Percentiles rank a stretch among this genome's conserved stretches.
These are phyloP conservation scores for Asteroscopus sphinx DNA, from an alignment of 2,888 invertebrate genomes.

Conservation along the genomic window DNA sequence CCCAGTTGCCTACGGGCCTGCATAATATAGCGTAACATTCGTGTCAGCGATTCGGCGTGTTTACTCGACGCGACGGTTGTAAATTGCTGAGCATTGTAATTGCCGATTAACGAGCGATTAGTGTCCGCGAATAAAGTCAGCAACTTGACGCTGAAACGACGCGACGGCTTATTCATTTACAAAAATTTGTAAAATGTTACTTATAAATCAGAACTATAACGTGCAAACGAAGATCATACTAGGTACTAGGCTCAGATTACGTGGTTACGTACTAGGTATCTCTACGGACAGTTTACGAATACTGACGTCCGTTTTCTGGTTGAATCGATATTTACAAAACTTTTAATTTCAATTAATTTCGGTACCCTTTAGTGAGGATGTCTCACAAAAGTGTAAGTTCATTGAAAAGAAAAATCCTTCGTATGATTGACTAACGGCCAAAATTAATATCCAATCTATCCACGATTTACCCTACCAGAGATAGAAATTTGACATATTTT, in stretches of 20 bases:
- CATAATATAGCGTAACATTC: slow-evolving; percentile 65
- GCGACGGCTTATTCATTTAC: slow-evolving; percentile 38
- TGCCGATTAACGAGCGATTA: slow-evolving; percentile 51
- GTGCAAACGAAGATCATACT: too few relatives aligned
- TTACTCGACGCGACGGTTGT: slow-evolving; percentile 48
- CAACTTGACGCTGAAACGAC: slow-evolving; percentile 37
- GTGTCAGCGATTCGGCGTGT: slow-evolving; percentile 59
- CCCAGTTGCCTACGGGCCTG: slow-evolving; percentile 59
- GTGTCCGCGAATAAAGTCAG: slow-evolving; percentile 42
- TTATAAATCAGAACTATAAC: too few relatives aligned
- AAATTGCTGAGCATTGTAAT: slow-evolving; percentile 44
- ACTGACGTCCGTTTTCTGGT: slow-evolving; percentile 46
- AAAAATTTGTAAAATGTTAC: too few relatives aligned
- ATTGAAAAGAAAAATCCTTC: too few relatives aligned
- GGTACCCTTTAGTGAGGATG: too few relatives aligned
- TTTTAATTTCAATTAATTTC: slow-evolving; percentile 5
- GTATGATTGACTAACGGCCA: slow-evolving; percentile 20
- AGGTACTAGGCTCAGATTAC: too few relatives aligned
- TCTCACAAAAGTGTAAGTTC: too few relatives aligned
- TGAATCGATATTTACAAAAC: slow-evolving; percentile 12
- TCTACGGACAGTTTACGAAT: too few relatives aligned
- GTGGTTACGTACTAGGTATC: too few relatives aligned
- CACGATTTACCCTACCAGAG: too few relatives aligned
- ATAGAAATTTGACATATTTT: too few relatives aligned
- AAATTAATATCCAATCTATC: too few relatives aligned